Evolutionary conservation across 2,888 invertebrate genomes (phyloP).

Genomic region (Microctonus brassicae): DNA sequence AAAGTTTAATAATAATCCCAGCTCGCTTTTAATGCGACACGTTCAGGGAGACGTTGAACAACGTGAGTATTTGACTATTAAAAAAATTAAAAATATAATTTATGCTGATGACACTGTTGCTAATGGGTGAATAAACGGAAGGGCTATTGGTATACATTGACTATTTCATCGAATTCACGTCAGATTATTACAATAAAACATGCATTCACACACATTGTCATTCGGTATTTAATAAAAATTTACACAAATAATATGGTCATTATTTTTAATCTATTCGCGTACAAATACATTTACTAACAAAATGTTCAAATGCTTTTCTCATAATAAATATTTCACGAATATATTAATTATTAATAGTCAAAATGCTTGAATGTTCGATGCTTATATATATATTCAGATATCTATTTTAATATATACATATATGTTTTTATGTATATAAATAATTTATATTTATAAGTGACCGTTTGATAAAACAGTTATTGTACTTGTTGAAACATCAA

Average conservation of each 20-base stretch:
- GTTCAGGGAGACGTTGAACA: conserved; percentile 70
- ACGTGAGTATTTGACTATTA: conserved; percentile 70
- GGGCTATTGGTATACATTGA: neutral
- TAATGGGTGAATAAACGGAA: neutral
- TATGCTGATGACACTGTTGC: neutral
- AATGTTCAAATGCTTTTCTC: neutral
- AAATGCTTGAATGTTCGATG: neutral
- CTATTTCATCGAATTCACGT: neutral
- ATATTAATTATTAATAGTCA: neutral
- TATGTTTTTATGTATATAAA: no score
- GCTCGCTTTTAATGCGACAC: conserved; percentile 70
- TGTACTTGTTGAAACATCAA: neutral
- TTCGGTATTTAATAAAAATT: conserved; percentile 40
- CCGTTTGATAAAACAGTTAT: neutral
- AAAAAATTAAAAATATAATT: neutral
- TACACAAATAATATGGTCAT: conserved; percentile 34
- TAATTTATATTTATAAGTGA: no score
- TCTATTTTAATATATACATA: neutral
- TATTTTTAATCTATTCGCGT: conserved; percentile 3
- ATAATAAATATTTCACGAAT: neutral
- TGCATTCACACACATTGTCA: conserved; percentile 35
- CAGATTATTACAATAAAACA: neutral
- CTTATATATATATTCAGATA: neutral
- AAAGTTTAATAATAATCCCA: conserved; percentile 72
- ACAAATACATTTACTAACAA: neutral